Percentiles rank a stretch among this genome's conserved stretches.
Conservation (phyloP, 2,113 vertebrate species). For the Trachemys scripta region DNA sequence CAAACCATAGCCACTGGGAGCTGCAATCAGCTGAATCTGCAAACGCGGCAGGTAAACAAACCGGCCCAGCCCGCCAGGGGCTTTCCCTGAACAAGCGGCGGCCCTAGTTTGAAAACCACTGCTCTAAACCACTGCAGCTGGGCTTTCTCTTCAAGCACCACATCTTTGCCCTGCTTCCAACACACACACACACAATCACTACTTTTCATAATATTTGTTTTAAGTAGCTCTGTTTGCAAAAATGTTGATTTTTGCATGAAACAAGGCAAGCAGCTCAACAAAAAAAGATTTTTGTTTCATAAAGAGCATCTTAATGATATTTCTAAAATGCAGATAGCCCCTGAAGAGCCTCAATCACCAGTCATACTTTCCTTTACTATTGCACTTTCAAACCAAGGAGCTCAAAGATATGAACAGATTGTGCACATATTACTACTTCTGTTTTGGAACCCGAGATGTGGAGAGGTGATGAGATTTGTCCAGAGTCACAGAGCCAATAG, state of each 20-base stretch:
- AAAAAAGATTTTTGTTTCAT: neutral
- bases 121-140: neutral
- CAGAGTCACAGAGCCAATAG: neutral
- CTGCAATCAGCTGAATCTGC: fast-evolving
- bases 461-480: neutral
- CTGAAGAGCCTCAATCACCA: neutral
- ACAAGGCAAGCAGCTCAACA: neutral
- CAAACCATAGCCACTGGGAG: too few relatives aligned
- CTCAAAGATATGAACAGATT: neutral
- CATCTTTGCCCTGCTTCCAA: neutral
- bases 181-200: neutral
- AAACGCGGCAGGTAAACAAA: too few relatives aligned
- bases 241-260: neutral
- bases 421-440: neutral
- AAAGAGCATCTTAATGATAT: fast-evolving
- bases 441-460: neutral
- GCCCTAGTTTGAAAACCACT: too few relatives aligned
- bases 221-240: neutral
- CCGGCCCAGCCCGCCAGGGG: too few relatives aligned
- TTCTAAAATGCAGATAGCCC: fast-evolving
- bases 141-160: neutral
- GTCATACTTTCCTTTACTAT: neutral
- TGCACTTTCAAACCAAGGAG: neutral
- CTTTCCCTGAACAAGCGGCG: too few relatives aligned
- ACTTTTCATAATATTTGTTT: neutral